Evolutionary conservation across 1,140 invertebrate species (phyloP), one percentile per base, ranked within the genome.

Genomic region (Aphidius gifuensis): DNA sequence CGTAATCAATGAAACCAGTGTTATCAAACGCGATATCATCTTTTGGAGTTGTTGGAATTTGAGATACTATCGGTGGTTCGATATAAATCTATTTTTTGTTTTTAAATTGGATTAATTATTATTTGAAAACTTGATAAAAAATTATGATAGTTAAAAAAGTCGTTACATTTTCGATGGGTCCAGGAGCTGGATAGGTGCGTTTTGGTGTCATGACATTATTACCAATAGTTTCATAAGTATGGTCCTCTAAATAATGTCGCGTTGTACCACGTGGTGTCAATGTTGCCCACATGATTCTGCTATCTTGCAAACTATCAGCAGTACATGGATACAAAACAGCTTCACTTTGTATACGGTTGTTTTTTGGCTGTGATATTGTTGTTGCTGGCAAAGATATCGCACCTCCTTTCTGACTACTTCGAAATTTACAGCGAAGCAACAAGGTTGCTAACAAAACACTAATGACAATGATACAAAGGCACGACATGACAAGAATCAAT

Each of bases 341-440:
- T 61, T 84, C 83, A 21, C 73, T 78, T 42, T 79, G 77, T 43
- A 79, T 73, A 39, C 77, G 68, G 38, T 69, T 72, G 5, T 68
- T 74, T 62, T 79, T 79, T 1, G 76, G 69, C 50, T 75, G 75
- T 58, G 74, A 71, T 21, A 74, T 71, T 8, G 71, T 62, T 9
- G 74, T 50, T 2, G 71, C 73, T 43, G 75, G 74, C 48, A 78
- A 74, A 9, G 77, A 76, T 39, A 77, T 73, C 9, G 71, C 74
- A 0, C 76, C 71, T 32, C 61, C 75, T 62, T 78, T 78, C 11
- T 73, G 70, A 11, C 68, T 70, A 39, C 70, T 68, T 88, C 83
- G 92, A 90, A 91, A 89, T 86, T 90, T 84, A 78, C 89, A 92
- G 74, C 90, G 89, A 44, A 92, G 84, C 23, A 92, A 83, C 65